Percentiles rank a stretch among this genome's conserved stretches.
Conservation (phyloP, 2,888 invertebrate species). For the Abrostola triplasia region DNA sequence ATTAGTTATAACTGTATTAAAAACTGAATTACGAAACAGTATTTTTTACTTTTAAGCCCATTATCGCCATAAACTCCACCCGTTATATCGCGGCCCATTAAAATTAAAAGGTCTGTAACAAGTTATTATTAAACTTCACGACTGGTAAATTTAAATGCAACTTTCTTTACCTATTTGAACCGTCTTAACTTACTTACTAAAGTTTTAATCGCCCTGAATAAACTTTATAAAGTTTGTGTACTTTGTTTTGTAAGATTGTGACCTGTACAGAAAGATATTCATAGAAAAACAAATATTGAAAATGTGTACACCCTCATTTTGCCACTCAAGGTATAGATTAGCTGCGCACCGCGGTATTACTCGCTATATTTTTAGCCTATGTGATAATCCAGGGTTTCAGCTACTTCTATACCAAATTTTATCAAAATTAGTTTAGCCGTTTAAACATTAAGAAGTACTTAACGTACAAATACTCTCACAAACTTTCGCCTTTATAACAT, state of each 20-base stretch:
- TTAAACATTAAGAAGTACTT: too few species aligned
- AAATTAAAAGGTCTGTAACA: slow-evolving; percentile 36
- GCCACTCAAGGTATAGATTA: too few species aligned
- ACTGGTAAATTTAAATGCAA: slow-evolving; percentile 27
- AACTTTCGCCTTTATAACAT: too few species aligned
- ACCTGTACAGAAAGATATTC: background rate
- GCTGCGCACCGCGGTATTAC: too few species aligned
- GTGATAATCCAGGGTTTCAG: too few species aligned
- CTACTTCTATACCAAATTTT: too few species aligned
- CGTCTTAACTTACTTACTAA: background rate
- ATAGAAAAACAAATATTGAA: too few species aligned
- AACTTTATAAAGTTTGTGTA: slow-evolving; percentile 2
- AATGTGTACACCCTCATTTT: too few species aligned
- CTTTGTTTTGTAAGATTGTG: background rate
- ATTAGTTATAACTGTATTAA: background rate
- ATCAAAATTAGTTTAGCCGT: too few species aligned
- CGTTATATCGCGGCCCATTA: slow-evolving; percentile 19
- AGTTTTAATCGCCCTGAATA: slow-evolving; percentile 8
- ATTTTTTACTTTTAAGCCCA: slow-evolving; percentile 10
- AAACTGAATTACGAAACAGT: background rate
- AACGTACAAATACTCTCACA: too few species aligned
- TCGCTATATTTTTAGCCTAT: too few species aligned
- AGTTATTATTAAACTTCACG: slow-evolving; percentile 31
- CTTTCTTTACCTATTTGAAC: slow-evolving; percentile 9
- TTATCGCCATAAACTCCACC: slow-evolving; percentile 9